Evolutionary conservation across 64 coral and sea anemone genomes (phyloP), one percentile per base, ranked within the genome.

Genomic region (Catalaphyllia jardinei): DNA sequence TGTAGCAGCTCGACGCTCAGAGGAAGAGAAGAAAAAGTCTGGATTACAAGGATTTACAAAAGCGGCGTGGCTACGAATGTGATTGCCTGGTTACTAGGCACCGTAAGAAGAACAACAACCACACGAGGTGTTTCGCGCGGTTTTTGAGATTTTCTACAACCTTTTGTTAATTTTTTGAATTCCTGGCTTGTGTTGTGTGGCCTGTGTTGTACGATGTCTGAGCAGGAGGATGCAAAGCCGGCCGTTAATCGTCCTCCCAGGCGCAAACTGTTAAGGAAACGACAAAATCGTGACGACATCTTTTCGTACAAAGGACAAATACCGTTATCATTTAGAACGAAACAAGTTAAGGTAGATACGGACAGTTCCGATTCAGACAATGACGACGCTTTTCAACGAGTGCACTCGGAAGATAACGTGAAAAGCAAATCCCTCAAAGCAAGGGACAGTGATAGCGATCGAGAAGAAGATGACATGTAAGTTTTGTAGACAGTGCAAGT

Each of bases 331-430:
- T 85, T 85, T 29, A 67, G 38, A 71, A 60, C 62, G 22, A 85
- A 85, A n/a, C 35, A 71, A n/a, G 31, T 85, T 1, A 85, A 85
- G 19, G 35, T 85, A n/a, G 78, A 83, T 11, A 42, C 79, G 0
- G 79, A 85, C 33, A 85, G 81, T 24, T 85, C 81, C 62, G 81
- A 71, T 42, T 85, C 81, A 10, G 81, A 85, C 71, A 28, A 71
- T 8, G 81, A 83, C 22, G 79, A 83, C 38, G 81, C 62, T n/a
- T 85, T 85, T 67, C 81, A 85, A 17, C 69, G 81, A 85, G 62
- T 85, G 20, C 59, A 63, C 29, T 30, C 29, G 65, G 57, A 63
- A 39, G 28, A 83, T 51, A 10, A 27, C 29, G 11, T 42, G n/a
- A 38, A 3, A 8, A 71, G 46, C 3, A 39, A 69, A 0, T 71